These are phyloP conservation scores for Nephrotoma appendiculata DNA, from an alignment of 2,888 invertebrate species.

Conservation along the genomic window DNA sequence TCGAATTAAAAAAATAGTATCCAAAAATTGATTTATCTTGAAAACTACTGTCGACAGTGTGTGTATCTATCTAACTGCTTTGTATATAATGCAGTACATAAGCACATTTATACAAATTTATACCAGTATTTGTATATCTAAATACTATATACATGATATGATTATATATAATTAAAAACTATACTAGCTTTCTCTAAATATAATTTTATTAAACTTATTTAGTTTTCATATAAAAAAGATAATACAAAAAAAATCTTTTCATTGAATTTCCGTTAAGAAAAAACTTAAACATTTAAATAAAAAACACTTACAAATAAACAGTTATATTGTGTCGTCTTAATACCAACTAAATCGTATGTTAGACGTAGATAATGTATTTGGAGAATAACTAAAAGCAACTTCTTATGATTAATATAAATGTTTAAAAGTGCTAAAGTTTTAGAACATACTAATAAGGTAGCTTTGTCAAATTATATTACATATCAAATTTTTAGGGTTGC, in stretches of 20 bases:
- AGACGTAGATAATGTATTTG: background rate
- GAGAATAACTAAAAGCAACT: background rate
- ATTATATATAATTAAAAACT: background rate
- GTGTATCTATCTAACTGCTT: background rate
- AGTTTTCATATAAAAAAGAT: background rate
- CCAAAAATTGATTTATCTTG: background rate
- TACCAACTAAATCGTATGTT: background rate
- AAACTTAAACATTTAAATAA: background rate
- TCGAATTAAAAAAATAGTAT: background rate
- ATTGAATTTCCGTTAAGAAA: background rate
- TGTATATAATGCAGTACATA: background rate
- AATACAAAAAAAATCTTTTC: background rate
- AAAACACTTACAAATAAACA: background rate
- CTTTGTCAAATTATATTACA: background rate
- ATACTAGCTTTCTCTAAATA: background rate
- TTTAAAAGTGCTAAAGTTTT: background rate
- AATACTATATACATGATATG: background rate
- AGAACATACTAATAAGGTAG: background rate
- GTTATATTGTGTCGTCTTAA: background rate
- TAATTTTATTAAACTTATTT: background rate
- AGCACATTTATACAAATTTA: background rate
- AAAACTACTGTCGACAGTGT: background rate
- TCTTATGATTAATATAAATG: background rate
- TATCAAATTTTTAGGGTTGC: background rate
- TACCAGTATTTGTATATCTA: background rate